Evolutionary conservation across 2,888 invertebrate species (phyloP).

Genomic region (Caenorhabditis wallacei): DNA sequence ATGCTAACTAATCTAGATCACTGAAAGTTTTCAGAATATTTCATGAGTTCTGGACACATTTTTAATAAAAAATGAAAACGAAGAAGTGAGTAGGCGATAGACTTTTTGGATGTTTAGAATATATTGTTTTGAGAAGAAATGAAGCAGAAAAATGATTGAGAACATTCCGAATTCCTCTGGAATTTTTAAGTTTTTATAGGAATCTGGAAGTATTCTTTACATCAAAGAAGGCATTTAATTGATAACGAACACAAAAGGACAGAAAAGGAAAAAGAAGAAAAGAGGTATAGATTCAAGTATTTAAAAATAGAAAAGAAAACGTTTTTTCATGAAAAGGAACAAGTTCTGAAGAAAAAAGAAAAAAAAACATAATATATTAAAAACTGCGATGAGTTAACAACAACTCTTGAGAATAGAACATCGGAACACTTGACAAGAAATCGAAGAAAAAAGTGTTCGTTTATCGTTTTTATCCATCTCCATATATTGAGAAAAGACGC

Average conservation of each 20-base stretch:
- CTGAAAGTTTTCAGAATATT: conserved; percentile 22
- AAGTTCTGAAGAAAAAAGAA: not conserved
- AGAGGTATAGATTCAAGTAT: conserved; percentile 5
- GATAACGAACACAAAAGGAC: conserved; percentile 4
- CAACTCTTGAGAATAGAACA: conserved; percentile 10
- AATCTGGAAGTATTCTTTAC: not conserved
- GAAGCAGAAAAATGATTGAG: not conserved
- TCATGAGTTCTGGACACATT: conserved; percentile 8
- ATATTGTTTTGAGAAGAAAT: conserved; percentile 18
- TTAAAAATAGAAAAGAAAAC: not conserved
- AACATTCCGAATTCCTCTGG: not conserved
- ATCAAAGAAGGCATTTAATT: not conserved
- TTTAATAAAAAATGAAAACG: conserved; percentile 9
- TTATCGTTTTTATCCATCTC: conserved; percentile 51
- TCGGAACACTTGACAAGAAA: conserved; percentile 39
- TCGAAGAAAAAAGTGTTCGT: conserved; percentile 20
- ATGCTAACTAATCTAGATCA: not conserved
- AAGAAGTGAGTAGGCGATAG: conserved; percentile 8
- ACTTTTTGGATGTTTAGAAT: not conserved
- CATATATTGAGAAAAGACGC: conserved; percentile 11
- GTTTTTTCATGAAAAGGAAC: not conserved
- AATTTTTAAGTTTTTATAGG: conserved; percentile 5
- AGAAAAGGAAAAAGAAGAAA: not conserved
- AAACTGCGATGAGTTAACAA: conserved; percentile 9
- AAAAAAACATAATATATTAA: not conserved